phyloP scores from a whole-genome alignment of 1,140 invertebrate species.

The Telenomus remus region DNA sequence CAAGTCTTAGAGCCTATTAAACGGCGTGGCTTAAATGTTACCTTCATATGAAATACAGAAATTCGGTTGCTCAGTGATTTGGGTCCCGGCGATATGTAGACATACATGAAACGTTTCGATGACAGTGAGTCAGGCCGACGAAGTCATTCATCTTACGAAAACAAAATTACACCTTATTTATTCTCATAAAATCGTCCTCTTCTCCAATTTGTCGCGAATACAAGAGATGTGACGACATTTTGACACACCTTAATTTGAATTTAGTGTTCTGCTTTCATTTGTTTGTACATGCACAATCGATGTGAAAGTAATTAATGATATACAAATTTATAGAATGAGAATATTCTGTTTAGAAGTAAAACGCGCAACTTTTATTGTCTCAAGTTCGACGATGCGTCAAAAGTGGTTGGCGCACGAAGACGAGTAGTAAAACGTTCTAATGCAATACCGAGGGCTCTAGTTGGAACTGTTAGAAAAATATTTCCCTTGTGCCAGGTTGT shows the following conservation, averaged over 20 bases:
- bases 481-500: background rate
- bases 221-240: conserved; percentile 41
- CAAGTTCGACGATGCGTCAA: conserved; percentile 33
- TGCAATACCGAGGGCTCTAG: background rate
- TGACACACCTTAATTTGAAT: conserved; percentile 17
- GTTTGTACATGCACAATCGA: conserved; percentile 49
- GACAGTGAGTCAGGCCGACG: conserved; percentile 54
- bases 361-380: conserved; percentile 61
- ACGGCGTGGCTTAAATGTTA: too few species aligned
- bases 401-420: conserved; percentile 17
- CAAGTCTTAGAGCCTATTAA: conserved; percentile 50
- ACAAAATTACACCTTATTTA: conserved; percentile 30
- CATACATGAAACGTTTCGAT: conserved; percentile 57
- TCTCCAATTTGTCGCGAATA: conserved; percentile 26
- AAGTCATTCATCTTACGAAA: conserved; percentile 35
- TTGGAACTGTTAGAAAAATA: conserved; percentile 29
- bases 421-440: background rate
- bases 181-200: too few species aligned
- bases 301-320: conserved; percentile 53
- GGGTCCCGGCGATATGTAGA: conserved; percentile 55
- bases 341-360: conserved; percentile 46
- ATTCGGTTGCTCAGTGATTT: conserved; percentile 33
- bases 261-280: conserved; percentile 6
- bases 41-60: conserved; percentile 23
- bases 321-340: conserved; percentile 56